Percentiles rank a stretch among this genome's conserved stretches.
These are phyloP conservation scores for Sphaerophoria rueppellii DNA, from an alignment of 2,888 invertebrate species.

Conservation along the genomic window DNA sequence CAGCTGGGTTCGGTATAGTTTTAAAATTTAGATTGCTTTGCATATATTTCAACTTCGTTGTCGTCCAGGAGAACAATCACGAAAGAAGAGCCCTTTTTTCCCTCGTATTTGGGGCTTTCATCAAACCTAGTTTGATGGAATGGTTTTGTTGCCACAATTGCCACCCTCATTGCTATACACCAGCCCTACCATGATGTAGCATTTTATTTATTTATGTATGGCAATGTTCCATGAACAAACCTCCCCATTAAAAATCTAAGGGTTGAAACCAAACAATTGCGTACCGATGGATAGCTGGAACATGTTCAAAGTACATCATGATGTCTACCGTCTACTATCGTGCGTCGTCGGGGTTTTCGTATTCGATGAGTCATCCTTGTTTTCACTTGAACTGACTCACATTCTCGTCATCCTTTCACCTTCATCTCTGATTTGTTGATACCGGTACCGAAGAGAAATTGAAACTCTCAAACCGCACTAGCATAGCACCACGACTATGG, in stretches of 20 bases:
- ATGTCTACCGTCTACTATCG: background rate
- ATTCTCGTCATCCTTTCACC: background rate
- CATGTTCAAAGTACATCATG: conserved; percentile 17
- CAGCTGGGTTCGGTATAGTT: conserved; percentile 34
- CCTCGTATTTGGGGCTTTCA: conserved; percentile 23
- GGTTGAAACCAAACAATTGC: conserved; percentile 61
- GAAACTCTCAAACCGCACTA: conserved; percentile 10
- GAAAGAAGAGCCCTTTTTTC: too few relatives aligned
- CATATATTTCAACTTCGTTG: conserved; percentile 8
- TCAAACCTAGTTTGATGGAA: conserved; percentile 43
- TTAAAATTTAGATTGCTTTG: conserved; percentile 40
- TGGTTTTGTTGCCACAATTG: conserved; percentile 56
- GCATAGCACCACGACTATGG: conserved; percentile 6
- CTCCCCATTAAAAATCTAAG: conserved; percentile 36
- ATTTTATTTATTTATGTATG: conserved; percentile 59
- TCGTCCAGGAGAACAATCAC: background rate
- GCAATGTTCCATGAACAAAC: conserved; percentile 38
- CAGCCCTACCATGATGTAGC: background rate
- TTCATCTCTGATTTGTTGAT: background rate
- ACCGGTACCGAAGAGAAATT: conserved; percentile 13
- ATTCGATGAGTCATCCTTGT: conserved; percentile 55
- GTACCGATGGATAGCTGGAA: conserved; percentile 43
- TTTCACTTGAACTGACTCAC: background rate
- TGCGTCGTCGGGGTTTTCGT: background rate
- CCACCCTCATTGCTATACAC: conserved; percentile 45